These are phyloP conservation scores for Gerris buenoi DNA, from an alignment of 1,140 invertebrate species.

Conservation along the genomic window DNA sequence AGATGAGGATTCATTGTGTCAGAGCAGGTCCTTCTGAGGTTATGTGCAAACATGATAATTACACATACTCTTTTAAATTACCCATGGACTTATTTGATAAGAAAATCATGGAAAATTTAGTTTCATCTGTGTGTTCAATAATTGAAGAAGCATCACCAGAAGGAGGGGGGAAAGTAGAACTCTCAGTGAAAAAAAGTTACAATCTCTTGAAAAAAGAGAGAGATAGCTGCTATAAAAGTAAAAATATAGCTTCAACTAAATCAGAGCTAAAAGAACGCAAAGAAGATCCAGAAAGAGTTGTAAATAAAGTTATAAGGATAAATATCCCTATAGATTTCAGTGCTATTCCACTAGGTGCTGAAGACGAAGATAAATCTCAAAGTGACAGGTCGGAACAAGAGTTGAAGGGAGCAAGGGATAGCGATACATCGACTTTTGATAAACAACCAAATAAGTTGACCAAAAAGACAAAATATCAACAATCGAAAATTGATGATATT, in stretches of 20 bases:
- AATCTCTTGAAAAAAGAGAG: neutral
- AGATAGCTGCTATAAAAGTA: neutral
- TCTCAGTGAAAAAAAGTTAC: neutral
- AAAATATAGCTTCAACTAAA: too few relatives aligned
- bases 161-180: neutral
- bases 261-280: too few relatives aligned
- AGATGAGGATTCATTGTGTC: neutral
- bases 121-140: neutral
- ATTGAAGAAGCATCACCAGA: neutral
- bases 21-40: neutral
- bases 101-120: neutral
- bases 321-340: neutral
- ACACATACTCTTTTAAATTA: neutral
- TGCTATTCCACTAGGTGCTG: neutral
- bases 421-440: too few relatives aligned
- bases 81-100: neutral
- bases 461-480: neutral
- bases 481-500: neutral
- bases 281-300: neutral
- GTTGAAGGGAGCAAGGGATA: too few relatives aligned
- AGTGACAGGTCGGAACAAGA: neutral
- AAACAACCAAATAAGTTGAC: too few relatives aligned
- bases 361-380: neutral
- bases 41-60: neutral
- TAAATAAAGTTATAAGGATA: neutral